Conservation (phyloP, 2,113 vertebrate species). For the Tichodroma muraria region DNA sequence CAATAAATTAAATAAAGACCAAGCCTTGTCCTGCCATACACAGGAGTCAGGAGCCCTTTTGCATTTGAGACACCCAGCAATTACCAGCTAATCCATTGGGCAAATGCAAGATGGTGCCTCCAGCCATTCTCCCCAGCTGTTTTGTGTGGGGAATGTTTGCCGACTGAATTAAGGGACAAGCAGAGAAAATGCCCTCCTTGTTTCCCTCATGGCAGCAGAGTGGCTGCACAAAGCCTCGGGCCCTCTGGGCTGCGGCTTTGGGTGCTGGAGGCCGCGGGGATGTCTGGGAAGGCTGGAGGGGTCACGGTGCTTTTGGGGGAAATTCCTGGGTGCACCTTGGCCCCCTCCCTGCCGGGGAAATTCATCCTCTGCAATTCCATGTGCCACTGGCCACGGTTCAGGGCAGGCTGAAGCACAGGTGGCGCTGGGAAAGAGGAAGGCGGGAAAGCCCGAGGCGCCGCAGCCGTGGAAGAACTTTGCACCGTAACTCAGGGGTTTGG, state of each 20-base stretch:
- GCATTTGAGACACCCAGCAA: background rate
- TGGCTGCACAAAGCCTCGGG: background rate
- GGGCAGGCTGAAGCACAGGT: background rate
- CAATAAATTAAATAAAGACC: constrained; percentile 15
- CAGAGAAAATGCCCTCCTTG: constrained; percentile 29
- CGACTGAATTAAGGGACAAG: constrained; percentile 19
- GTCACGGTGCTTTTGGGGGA: fast-evolving
- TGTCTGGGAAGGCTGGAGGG: background rate
- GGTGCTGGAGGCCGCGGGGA: background rate
- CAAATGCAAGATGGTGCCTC: constrained; percentile 45
- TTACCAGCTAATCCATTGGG: constrained; percentile 59
- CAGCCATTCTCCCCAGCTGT: background rate
- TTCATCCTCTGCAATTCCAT: background rate
- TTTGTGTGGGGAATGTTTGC: constrained; percentile 50
- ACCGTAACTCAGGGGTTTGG: background rate
- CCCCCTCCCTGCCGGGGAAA: background rate
- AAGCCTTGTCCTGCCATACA: background rate
- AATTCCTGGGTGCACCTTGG: background rate
- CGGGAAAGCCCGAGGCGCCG: background rate
- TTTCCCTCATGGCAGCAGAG: background rate
- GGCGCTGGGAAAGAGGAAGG: background rate
- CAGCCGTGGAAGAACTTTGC: fast-evolving
- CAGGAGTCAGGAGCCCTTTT: background rate
- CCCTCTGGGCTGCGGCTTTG: background rate
- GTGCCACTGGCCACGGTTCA: fast-evolving